A percentile compares a stretch with the other conserved stretches of the same genome.
phyloP scores from a whole-genome alignment of 92 coral and sea anemone genomes.

The Diadumene lineata region DNA sequence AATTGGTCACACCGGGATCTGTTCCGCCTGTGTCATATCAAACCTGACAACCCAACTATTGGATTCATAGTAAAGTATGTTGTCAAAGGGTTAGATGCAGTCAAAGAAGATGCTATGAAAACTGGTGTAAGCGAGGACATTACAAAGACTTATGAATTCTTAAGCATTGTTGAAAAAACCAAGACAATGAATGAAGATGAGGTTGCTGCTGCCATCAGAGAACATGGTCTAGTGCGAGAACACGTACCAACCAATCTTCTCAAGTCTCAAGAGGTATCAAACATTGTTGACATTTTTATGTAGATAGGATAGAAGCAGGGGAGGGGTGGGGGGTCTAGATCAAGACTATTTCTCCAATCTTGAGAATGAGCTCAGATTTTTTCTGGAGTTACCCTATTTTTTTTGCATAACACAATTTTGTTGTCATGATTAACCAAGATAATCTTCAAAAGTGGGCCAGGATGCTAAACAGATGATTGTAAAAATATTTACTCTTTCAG shows the following conservation, averaged over 20 bases:
- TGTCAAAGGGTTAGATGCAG: conserved; percentile 68
- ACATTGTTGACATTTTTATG: too few relatives aligned
- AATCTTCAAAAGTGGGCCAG: too few relatives aligned
- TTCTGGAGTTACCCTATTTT: too few relatives aligned
- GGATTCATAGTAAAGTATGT: conserved; percentile 72
- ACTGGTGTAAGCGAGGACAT: conserved; percentile 71
- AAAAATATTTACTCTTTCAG: too few relatives aligned
- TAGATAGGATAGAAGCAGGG: too few relatives aligned
- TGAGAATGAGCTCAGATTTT: too few relatives aligned
- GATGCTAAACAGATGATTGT: too few relatives aligned
- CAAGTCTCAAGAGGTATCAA: conserved; percentile 60
- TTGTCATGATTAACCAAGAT: too few relatives aligned
- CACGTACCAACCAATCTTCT: conserved; percentile 86
- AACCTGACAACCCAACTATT: conserved; percentile 39
- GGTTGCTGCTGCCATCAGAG: conserved; percentile 56
- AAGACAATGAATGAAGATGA: conserved; percentile 61
- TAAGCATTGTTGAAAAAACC: conserved; percentile 69
- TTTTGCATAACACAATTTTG: too few relatives aligned
- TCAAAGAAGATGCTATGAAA: conserved; percentile 54
- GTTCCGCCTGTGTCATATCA: conserved; percentile 83
- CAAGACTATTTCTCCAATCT: too few relatives aligned
- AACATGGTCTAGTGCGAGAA: conserved; percentile 77
- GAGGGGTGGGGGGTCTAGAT: too few relatives aligned
- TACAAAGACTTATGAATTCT: conserved; percentile 48
- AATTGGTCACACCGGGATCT: conserved; percentile 93